Percentiles rank a stretch among this genome's conserved stretches.
phyloP scores from a whole-genome alignment of 2,888 invertebrate genomes.

The Mythimna pallens region DNA sequence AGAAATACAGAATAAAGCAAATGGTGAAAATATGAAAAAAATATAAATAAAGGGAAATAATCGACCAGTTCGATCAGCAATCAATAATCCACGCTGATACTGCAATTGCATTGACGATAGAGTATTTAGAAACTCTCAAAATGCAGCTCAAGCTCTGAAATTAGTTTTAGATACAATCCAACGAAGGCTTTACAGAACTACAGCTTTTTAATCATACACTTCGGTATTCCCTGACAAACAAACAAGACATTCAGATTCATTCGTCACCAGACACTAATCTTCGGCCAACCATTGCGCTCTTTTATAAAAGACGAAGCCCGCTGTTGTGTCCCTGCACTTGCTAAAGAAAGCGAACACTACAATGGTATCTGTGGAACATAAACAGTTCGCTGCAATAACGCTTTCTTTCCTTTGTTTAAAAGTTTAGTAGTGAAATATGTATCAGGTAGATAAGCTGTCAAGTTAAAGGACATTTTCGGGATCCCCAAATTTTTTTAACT shows the following conservation, averaged over 20 bases:
- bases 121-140: too few species aligned
- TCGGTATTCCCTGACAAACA: not conserved
- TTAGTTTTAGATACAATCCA: not conserved
- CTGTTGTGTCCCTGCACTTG: slow-evolving; percentile 50
- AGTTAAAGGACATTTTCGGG: not conserved
- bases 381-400: slow-evolving; percentile 51
- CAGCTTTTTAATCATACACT: not conserved
- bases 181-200: not conserved
- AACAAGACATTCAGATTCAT: slow-evolving; percentile 14
- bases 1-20: too few species aligned
- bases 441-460: not conserved
- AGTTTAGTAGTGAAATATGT: slow-evolving; percentile 13
- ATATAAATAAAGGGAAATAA: not conserved
- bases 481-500: not conserved
- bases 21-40: not conserved
- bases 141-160: not conserved
- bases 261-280: slow-evolving; percentile 9
- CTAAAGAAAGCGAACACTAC: slow-evolving; percentile 65
- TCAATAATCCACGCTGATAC: not conserved
- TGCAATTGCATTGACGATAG: too few species aligned
- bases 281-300: slow-evolving; percentile 3
- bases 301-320: slow-evolving; percentile 14
- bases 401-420: slow-evolving; percentile 64
- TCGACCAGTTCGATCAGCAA: not conserved
- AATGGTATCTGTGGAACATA: slow-evolving; percentile 54